phyloP scores from a whole-genome alignment of 2,888 invertebrate species.

The Plemyria rubiginata region DNA sequence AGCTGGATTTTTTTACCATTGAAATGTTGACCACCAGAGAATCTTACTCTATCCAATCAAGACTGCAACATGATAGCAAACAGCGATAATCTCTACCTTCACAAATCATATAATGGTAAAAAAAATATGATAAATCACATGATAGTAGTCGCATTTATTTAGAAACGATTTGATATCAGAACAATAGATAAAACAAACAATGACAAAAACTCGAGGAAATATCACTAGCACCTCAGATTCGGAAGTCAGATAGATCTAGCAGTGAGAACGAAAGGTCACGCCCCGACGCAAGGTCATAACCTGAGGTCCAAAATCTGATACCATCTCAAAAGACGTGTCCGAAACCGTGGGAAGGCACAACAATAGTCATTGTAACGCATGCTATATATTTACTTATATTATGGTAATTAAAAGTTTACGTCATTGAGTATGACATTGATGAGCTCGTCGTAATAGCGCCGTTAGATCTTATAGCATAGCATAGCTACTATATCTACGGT shows the following conservation, averaged over 20 bases:
- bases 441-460: slow-evolving; percentile 27
- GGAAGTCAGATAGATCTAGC: slow-evolving; percentile 58
- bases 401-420: slow-evolving; percentile 72
- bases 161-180: slow-evolving; percentile 6
- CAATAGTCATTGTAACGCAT: slow-evolving; percentile 65
- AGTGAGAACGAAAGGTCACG: slow-evolving; percentile 70
- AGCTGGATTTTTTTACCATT: background rate
- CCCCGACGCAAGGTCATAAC: slow-evolving; percentile 67
- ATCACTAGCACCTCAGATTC: slow-evolving; percentile 55
- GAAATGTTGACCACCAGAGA: no score
- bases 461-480: slow-evolving; percentile 16
- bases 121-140: no score
- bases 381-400: slow-evolving; percentile 70
- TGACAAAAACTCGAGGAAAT: slow-evolving; percentile 49
- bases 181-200: slow-evolving; percentile 24
- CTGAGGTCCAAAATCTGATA: slow-evolving; percentile 68
- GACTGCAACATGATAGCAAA: no score
- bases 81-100: no score
- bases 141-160: background rate
- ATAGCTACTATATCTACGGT: no score
- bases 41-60: no score
- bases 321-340: slow-evolving; percentile 63
- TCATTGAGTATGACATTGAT: slow-evolving; percentile 50
- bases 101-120: no score
- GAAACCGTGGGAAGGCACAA: slow-evolving; percentile 70